Evolutionary conservation across 2,888 invertebrate genomes (phyloP), one percentile per base, ranked within the genome.

Genomic region (Cremastobaeus sp.): DNA sequence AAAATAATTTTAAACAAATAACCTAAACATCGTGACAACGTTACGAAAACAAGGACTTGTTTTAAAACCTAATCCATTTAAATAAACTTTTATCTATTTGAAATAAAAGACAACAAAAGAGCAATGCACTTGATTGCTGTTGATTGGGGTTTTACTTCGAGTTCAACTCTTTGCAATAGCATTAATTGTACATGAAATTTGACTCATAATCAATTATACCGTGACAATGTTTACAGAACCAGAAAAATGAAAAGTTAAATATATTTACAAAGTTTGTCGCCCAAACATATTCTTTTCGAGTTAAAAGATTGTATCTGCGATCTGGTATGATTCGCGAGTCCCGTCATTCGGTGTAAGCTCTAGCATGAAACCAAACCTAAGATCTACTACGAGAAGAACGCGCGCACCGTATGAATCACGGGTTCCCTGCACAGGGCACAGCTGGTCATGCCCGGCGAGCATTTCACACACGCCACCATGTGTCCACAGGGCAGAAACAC

Each of bases 401-500:
- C 92, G 83, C 92, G 89, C 43, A 93, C 91, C 34, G 91, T 91
- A 78, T 91, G 93, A 77, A 91, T 90, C 80, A 95, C 92, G 55
- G 90, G 90, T 81, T 92, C 90, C 66, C 98, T 92, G 89, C 98
- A 98, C 82, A 97, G 92, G 34, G 96, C 96, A 88, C 98, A 98
- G 81, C 91, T 93, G 79, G 92, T 92, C 65, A 97, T 92, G 57
- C 95, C 93, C 17, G 95, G 92, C 35, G 97, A 96, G 90, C 98
- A 98, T 83, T 94, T 93, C 57, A 94, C 93, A 89, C 98, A 98
- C 50, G 96, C 94, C 60, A 96, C 94, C 82, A 97, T 93, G 89
- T 98, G 98, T 76, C 97, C 96, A 89, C 98, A 98, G 48, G 98
- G 98, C 82, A 98, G 90, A 89, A 98, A 97, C 80, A 96, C 94